Evolutionary conservation across 2,888 invertebrate genomes (phyloP).

Genomic region (Acronicta leporina): DNA sequence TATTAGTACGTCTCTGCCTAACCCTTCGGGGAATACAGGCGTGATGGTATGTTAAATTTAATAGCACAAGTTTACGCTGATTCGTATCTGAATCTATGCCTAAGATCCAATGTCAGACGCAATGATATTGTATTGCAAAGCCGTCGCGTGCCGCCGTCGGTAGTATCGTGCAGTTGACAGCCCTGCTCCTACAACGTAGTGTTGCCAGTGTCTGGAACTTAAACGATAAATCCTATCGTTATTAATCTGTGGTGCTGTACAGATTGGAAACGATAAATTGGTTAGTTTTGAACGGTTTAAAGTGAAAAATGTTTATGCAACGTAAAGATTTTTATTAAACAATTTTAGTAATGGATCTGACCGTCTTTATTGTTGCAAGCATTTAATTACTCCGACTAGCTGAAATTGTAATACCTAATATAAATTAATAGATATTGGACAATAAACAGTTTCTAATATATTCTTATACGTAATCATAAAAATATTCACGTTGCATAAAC

Average conservation of each 20-base stretch:
- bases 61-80: neutral
- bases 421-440: no score
- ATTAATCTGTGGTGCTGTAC: constrained; percentile 41
- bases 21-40: no score
- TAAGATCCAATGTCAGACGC: constrained; percentile 41
- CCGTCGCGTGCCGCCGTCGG: constrained; percentile 12
- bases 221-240: constrained; percentile 44
- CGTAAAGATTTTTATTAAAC: neutral
- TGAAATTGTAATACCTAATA: no score
- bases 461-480: neutral
- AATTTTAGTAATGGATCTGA: no score
- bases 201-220: constrained; percentile 32
- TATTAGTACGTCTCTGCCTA: no score
- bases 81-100: constrained; percentile 25
- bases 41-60: no score
- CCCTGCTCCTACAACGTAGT: constrained; percentile 31
- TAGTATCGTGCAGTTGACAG: constrained; percentile 43
- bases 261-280: constrained; percentile 39
- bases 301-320: neutral
- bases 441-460: no score
- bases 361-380: no score
- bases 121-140: constrained; percentile 29
- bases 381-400: no score
- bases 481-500: constrained; percentile 10
- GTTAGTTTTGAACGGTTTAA: constrained; percentile 15